Evolutionary conservation across 2,888 invertebrate genomes (phyloP).

Genomic region (Podabrus alpinus): DNA sequence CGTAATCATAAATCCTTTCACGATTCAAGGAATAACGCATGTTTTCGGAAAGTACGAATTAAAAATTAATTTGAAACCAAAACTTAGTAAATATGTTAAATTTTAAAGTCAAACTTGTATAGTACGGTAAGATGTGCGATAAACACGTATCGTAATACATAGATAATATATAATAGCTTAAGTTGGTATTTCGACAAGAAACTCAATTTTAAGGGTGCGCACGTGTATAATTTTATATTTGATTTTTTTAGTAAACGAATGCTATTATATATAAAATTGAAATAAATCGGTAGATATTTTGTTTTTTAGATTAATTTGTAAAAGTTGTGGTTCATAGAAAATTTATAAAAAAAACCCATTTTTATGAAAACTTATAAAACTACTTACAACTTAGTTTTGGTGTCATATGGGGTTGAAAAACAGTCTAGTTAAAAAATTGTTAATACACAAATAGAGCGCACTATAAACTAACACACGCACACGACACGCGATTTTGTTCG

Average conservation of each 20-base stretch:
- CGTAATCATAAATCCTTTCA: constrained; percentile 11
- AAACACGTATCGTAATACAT: constrained; percentile 13
- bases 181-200: constrained; percentile 11
- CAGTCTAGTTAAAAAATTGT: neutral
- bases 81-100: constrained; percentile 18
- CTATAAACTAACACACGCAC: neutral
- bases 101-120: constrained; percentile 3
- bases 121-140: constrained; percentile 9
- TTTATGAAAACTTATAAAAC: neutral
- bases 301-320: neutral
- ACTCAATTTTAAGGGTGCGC: constrained; percentile 5
- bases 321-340: neutral
- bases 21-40: constrained; percentile 1
- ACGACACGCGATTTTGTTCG: neutral
- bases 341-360: neutral
- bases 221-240: constrained; percentile 14
- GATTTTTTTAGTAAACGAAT: neutral
- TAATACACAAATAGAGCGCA: neutral
- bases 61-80: constrained; percentile 18
- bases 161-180: constrained; percentile 10
- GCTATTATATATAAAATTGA: neutral
- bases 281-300: neutral
- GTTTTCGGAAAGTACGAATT: constrained; percentile 5
- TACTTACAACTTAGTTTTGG: neutral
- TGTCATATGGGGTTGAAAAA: neutral